These are phyloP conservation scores for Characodon lateralis DNA, from an alignment of 2,797 vertebrate genomes.

Conservation along the genomic window DNA sequence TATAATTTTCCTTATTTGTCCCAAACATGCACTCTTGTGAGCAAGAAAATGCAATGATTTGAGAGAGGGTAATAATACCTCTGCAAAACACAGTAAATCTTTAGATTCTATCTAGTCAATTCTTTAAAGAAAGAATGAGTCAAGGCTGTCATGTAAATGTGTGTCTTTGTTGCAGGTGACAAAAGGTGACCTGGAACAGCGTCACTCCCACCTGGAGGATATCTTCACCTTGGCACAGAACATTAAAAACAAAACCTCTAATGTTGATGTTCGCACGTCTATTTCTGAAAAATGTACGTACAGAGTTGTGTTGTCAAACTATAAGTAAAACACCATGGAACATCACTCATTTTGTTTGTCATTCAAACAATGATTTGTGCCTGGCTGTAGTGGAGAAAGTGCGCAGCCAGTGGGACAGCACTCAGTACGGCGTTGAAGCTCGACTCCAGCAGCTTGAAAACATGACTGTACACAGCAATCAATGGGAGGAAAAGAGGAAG, in stretches of 20 bases:
- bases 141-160: constrained; percentile 1
- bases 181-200: constrained; percentile 92
- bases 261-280: constrained; percentile 90
- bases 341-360: neutral
- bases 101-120: neutral
- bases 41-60: neutral
- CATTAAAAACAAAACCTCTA: constrained; percentile 97
- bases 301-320: neutral
- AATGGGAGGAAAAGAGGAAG: constrained; percentile 89
- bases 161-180: constrained; percentile 83
- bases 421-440: constrained; percentile 89
- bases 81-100: neutral
- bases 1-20: neutral
- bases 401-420: constrained; percentile 92
- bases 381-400: constrained; percentile 88
- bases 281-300: constrained; percentile 92
- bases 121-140: neutral
- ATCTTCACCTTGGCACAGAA: constrained; percentile 97
- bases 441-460: constrained; percentile 89
- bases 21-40: neutral
- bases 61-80: neutral
- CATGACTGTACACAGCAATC: constrained; percentile 90
- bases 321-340: neutral
- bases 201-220: constrained; percentile 91
- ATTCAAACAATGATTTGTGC: constrained; percentile 21